Conservation (phyloP, 2,888 invertebrate species). For the Orthonevra nobilis region DNA sequence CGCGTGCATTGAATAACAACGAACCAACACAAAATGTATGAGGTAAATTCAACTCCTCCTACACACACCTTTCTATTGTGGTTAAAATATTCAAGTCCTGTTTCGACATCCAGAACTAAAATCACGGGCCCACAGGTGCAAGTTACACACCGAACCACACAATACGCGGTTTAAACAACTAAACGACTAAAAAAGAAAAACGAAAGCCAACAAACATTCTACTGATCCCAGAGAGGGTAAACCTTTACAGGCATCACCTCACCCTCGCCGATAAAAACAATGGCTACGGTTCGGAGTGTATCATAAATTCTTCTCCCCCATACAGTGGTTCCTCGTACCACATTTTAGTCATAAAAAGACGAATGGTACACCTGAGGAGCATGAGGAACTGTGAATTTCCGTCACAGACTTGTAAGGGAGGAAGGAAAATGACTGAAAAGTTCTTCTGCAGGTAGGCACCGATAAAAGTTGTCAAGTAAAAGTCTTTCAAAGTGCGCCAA, state of each 20-base stretch:
- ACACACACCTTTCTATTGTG: conserved; percentile 12
- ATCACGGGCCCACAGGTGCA: conserved; percentile 48
- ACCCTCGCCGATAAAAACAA: conserved; percentile 33
- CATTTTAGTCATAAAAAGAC: conserved; percentile 52
- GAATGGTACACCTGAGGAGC: conserved; percentile 49
- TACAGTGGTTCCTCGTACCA: not conserved
- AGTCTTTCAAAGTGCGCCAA: conserved; percentile 46
- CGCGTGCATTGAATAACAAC: conserved; percentile 31
- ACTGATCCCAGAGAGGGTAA: conserved; percentile 45
- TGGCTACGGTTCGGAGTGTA: conserved; percentile 23
- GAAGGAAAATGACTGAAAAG: conserved; percentile 3
- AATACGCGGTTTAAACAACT: conserved; percentile 54
- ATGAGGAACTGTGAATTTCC: conserved; percentile 43
- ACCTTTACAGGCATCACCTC: conserved; percentile 58
- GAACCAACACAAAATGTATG: no score
- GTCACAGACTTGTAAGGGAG: not conserved
- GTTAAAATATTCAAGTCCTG: conserved; percentile 63
- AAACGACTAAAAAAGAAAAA: conserved; percentile 15
- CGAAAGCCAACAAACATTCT: conserved; percentile 30
- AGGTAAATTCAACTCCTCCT: not conserved
- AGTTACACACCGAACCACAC: conserved; percentile 51
- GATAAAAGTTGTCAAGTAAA: conserved; percentile 53
- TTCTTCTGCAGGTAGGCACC: conserved; percentile 33
- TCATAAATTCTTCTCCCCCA: conserved; percentile 51
- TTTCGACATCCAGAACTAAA: conserved; percentile 25